Evolutionary conservation across 2,797 vertebrate species (phyloP), one percentile per base, ranked within the genome.

Genomic region (Peromyscus eremicus): DNA sequence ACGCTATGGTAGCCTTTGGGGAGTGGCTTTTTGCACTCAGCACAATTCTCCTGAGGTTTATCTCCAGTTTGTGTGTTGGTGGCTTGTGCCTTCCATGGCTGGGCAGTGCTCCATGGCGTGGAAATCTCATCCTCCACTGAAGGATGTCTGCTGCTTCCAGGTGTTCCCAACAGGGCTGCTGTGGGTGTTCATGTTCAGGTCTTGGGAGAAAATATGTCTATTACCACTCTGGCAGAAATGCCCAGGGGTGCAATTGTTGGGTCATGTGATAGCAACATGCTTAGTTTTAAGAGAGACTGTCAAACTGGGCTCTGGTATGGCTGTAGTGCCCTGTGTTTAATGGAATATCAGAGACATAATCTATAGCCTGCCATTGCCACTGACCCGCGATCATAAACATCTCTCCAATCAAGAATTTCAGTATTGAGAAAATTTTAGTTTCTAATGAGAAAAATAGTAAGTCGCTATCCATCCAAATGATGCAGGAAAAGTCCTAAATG

Each of bases 41-140:
- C 40, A 0, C 5, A n/a, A 52, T 11, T n/a, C 86, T 79, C 60
- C n/a, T 0, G 23, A n/a, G 57, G 25, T 3, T 64, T 52, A 40
- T 23, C 37, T 76, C 62, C 21, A 1, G 4, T 46, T 17, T 40
- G 16, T 29, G 32, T 13, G 4, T 1, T 21, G 2, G 0, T 7
- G 77, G 10, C 62, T 40, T 19, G 81, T 40, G 49, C 43, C 6
- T n/a, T 49, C 40, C 12, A 9, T 10, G 21, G 71, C 57, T 3
- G 62, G 46, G 92, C 5, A 16, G 13, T 8, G 3, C 21, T 46
- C 57, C 11, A 0, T 0, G 2, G 91, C 21, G 0, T 0, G 19
- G 49, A 10, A 0, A 27, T 1, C 0, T 12, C 60, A 4, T 17
- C 32, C 64, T 75, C 13, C n/a, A 27, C 16, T 0, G 1, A 62